Base-by-base conservation (phyloP, 2,888 invertebrate species). In the Physocephala rufipes region DNA sequence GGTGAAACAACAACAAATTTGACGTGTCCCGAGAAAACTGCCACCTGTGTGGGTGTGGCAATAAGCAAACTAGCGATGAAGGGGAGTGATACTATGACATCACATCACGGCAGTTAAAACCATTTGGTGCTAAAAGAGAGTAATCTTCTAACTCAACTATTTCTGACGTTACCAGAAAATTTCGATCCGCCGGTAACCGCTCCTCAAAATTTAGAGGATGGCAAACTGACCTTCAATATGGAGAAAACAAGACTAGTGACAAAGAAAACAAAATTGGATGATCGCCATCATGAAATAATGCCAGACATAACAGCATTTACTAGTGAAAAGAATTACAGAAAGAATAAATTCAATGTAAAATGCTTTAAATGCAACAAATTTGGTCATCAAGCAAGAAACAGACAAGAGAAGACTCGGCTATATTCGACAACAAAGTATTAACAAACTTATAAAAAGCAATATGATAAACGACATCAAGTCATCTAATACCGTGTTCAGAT, bases 41-140 rank as follows among this genome's bases (percentile, higher is more conserved):
- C n/a, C n/a, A n/a, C n/a, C n/a, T n/a, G n/a, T n/a, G n/a, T n/a
- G n/a, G n/a, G n/a, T n/a, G n/a, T n/a, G n/a, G n/a, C n/a, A n/a
- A n/a, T 70, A 19, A 63, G 61, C 53, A 66, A 68, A 28, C 28
- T 74, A 16, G 62, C 55, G 26, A 61, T 74, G 58, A 71, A 70
- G 2, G 62, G 66, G 49, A 62, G 63, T 9, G 61, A 65, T 15
- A n/a, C 30, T 62, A 13, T 36, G 36, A 36, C 36, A 36, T 36
- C 36, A 36, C 36, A 36, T 36, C 36, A 36, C 36, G 36, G 36
- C 36, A 36, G 36, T 36, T 36, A 36, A 36, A 36, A 9, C 36
- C 4, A 36, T 4, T 9, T 7, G n/a, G n/a, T n/a, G n/a, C 9
- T 36, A 36, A 9, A 36, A 36, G 36, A 36, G 36, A 36, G 36